Base-by-base conservation (phyloP, 2,888 invertebrate species). In the Ellobium chinense region DNA sequence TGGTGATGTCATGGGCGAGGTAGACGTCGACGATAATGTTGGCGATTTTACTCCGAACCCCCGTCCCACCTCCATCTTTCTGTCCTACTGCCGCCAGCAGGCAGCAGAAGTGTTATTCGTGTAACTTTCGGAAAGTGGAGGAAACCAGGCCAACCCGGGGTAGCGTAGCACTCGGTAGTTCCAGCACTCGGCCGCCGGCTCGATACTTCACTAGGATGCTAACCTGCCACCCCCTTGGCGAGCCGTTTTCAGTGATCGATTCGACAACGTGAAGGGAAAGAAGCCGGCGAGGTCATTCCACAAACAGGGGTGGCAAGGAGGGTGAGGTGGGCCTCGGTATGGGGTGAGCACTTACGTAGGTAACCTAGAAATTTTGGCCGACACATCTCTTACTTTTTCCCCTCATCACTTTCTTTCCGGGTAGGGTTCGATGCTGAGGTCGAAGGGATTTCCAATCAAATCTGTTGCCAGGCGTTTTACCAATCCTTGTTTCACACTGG, bases 11-110 rank as follows among this genome's bases (percentile, higher is more conserved):
- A 56, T 2, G 12, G 9, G 27, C 4, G 46, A 29, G 2, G 66
- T 36, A 4, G 58, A 18, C n/a, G 36, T 24, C 18, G 78, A 62
- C 29, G 37, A 37, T 29, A 31, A 12, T 34, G 58, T 18, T 60
- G 62, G 63, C 31, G 78, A 31, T 18, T 21, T 29, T 5, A 37
- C 29, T 9, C n/a, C 56, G 24, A 36, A 54, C 31, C 39, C 72
- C 65, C 70, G 54, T 46, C 65, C 66, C 66, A 76, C 66, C 76
- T 76, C 76, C 76, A 76, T 76, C n/a, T 34, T 66, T 65, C 65
- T 54, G 39, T 39, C 29, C 74, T 63, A 34, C 65, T 76, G 76
- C 76, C 56, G 76, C 76, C 76, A 24, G 36, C 5, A 3, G 76
- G 76, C 65, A 76, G 76, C 76, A 63, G 65, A 56, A 14, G 34